Percentiles rank a stretch among this genome's conserved stretches.
Evolutionary conservation across 2,113 vertebrate species (phyloP).

Genomic region (Lepisosteus osseus): DNA sequence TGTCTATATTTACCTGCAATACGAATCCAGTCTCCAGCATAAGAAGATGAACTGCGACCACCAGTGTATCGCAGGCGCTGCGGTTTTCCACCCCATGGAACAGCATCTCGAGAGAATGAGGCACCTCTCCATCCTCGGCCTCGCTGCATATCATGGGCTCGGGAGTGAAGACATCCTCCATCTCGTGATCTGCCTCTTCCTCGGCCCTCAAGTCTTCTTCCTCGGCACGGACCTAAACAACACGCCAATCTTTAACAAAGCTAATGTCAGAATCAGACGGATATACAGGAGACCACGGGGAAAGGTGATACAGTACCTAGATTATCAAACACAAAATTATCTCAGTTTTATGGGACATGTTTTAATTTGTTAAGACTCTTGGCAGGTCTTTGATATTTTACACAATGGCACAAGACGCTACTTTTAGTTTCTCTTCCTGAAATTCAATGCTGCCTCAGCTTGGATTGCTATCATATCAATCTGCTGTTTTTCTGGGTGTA

Average conservation of each 20-base stretch:
- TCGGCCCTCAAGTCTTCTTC: conserved; percentile 17
- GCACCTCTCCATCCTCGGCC: conserved; percentile 73
- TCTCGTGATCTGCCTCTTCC: conserved; percentile 48
- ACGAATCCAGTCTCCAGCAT: conserved; percentile 90
- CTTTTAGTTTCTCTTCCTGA: no score
- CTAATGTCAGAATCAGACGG: no score
- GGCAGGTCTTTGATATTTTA: no score
- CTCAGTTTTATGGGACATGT: no score
- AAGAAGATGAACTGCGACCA: conserved; percentile 77
- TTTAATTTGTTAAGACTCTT: no score
- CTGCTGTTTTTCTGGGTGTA: no score
- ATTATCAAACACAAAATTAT: no score
- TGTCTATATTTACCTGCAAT: conserved; percentile 67
- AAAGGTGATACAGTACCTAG: no score
- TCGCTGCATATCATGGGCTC: conserved; percentile 92
- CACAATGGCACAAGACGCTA: no score
- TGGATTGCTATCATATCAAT: no score
- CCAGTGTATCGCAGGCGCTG: conserved; percentile 70
- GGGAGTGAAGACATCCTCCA: conserved; percentile 40
- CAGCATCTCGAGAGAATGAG: conserved; percentile 80
- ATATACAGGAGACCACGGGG: no score
- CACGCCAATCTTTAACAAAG: neutral
- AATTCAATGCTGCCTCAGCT: no score
- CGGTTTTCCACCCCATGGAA: conserved; percentile 64
- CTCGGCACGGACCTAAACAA: conserved; percentile 9